Conservation (phyloP, 2,888 invertebrate species). For the Dynastes hyllus region DNA sequence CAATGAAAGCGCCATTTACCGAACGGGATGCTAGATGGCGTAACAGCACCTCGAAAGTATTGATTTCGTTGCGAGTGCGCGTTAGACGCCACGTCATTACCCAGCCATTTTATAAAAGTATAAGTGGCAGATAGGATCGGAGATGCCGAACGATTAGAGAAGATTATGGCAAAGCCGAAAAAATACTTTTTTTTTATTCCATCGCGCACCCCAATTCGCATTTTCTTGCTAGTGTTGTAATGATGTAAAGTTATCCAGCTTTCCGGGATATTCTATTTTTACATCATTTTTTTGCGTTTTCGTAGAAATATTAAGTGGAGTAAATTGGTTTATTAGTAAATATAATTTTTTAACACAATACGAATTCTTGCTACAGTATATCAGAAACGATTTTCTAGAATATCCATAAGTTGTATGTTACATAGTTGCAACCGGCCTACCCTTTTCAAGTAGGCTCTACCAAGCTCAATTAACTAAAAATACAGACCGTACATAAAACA, state of each 20-base stretch:
- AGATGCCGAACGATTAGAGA: conserved; percentile 41
- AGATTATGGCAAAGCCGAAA: conserved; percentile 40
- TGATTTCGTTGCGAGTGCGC: conserved; percentile 45
- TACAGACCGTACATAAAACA: conserved; percentile 68
- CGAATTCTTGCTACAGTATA: no score
- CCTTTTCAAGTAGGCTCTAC: conserved; percentile 67
- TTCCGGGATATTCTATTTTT: neutral
- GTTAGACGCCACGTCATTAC: conserved; percentile 46
- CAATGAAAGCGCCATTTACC: conserved; percentile 30
- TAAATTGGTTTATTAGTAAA: no score
- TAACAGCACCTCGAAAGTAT: conserved; percentile 11
- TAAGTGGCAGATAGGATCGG: conserved; percentile 48
- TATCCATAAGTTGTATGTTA: conserved; percentile 43
- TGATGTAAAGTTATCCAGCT: conserved; percentile 25
- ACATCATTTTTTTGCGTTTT: no score
- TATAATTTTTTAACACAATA: no score
- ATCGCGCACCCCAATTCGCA: conserved; percentile 26
- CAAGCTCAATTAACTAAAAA: conserved; percentile 69
- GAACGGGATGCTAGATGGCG: conserved; percentile 16
- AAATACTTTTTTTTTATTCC: conserved; percentile 40
- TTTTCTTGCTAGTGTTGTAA: conserved; percentile 24
- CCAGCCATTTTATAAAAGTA: conserved; percentile 51
- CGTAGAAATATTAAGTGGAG: no score
- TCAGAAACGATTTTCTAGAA: no score
- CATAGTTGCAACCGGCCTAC: conserved; percentile 59